Evolutionary conservation across 2,888 invertebrate species (phyloP), one percentile per base, ranked within the genome.

Genomic region (Andricus curvator): DNA sequence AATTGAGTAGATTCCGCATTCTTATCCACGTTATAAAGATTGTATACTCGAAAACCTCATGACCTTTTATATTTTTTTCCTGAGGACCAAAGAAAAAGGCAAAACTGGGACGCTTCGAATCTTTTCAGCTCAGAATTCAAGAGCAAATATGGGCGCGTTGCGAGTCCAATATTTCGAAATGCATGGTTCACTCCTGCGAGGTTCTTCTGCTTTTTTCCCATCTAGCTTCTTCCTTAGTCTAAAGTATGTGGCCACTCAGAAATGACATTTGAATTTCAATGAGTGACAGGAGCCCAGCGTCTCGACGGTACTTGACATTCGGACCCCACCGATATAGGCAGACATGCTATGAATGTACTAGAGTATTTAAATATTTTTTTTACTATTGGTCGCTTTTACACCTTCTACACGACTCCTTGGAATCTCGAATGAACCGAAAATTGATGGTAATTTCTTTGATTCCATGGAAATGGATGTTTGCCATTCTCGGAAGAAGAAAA

Each of bases 71-170:
- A 20, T 37, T 41, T 67, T 66, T 67, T 13, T n/a, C n/a, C n/a
- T 67, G 33, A 37, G 33, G n/a, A n/a, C 41, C 6, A 9, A 37
- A 65, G n/a, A 37, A n/a, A n/a, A 66, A 41, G 67, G n/a, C 20
- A 65, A 78, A 79, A 78, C 74, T 33, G 11, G 33, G 48, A 25
- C 76, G 44, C 81, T 83, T 84, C 74, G 81, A 85, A 85, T 82
- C 85, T 77, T 82, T 82, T 80, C 80, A 70, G 48, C 83, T 77
- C 82, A 84, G 84, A 87, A 88, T 88, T 86, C 83, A 82, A 84
- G 86, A 87, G 87, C 87, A 88, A 88, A 88, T 83, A 88, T 87
- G 85, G 86, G 88, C 81, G 88, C 85, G 88, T 84, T 86, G 85
- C 84, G 81, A 77, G 84, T 83, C 82, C 84, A 81, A 83, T 77